Evolutionary conservation across 2,113 vertebrate genomes (phyloP).

Genomic region (Cromileptes altivelis): DNA sequence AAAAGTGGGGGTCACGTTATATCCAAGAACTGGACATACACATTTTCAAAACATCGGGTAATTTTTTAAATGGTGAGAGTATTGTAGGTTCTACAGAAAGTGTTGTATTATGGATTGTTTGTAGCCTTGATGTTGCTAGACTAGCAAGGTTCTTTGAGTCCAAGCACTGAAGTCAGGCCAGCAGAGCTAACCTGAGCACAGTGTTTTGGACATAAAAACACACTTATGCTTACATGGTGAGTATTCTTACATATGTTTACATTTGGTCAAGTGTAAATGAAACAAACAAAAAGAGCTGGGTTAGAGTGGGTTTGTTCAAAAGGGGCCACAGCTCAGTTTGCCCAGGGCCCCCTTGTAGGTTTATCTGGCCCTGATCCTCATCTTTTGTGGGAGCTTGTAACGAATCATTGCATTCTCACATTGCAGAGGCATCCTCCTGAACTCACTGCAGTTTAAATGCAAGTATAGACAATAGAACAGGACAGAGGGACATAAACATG

Average conservation of each 20-base stretch:
- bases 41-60: no score
- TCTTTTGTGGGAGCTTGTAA: constrained; percentile 1
- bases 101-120: background rate
- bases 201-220: no score
- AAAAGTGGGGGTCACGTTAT: background rate
- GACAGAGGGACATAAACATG: constrained; percentile 5
- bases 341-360: background rate
- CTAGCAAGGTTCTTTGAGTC: background rate
- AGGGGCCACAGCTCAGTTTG: background rate
- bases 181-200: no score
- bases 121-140: background rate
- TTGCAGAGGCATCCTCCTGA: constrained; percentile 38
- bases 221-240: background rate
- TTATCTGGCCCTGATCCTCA: background rate
- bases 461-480: background rate
- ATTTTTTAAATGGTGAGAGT: background rate
- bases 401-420: constrained; percentile 16
- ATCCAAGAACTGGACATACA: background rate
- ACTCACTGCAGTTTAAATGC: constrained; percentile 6
- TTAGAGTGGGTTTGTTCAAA: background rate
- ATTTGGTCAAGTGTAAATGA: background rate
- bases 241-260: background rate
- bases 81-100: background rate
- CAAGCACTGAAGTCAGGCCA: background rate
- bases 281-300: background rate